Percentiles rank a stretch among this genome's conserved stretches.
phyloP scores from a whole-genome alignment of 1,140 invertebrate genomes.

The Episyrphus balteatus region DNA sequence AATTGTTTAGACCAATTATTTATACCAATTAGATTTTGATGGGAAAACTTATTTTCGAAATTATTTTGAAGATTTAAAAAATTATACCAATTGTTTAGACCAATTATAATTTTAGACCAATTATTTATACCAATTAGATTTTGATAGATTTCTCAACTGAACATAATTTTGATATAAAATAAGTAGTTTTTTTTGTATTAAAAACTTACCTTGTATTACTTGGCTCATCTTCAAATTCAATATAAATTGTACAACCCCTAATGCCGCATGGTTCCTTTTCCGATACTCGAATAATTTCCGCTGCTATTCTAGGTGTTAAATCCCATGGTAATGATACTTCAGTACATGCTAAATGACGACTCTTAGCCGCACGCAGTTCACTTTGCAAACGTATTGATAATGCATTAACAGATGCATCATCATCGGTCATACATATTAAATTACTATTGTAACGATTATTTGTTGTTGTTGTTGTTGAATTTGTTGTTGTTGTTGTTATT shows the following conservation, averaged over 20 bases:
- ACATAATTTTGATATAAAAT: too few relatives aligned
- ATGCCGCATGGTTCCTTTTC: slow-evolving; percentile 78
- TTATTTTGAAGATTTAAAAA: background rate
- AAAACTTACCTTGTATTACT: slow-evolving; percentile 43
- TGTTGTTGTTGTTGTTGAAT: slow-evolving; percentile 19
- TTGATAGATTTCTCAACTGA: too few relatives aligned
- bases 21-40: background rate
- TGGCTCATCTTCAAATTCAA: slow-evolving; percentile 59
- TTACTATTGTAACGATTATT: slow-evolving; percentile 1
- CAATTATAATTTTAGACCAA: too few relatives aligned
- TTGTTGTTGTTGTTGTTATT: slow-evolving; percentile 15
- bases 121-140: background rate
- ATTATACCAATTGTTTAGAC: background rate
- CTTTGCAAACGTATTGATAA: slow-evolving; percentile 60
- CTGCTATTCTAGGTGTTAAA: slow-evolving; percentile 59
- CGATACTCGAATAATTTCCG: slow-evolving; percentile 64
- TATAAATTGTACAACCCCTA: slow-evolving; percentile 61
- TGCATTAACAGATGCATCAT: slow-evolving; percentile 36
- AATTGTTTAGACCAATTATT: background rate
- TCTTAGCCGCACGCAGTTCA: slow-evolving; percentile 64
- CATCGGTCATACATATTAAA: slow-evolving; percentile 6
- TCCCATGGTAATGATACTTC: slow-evolving; percentile 71
- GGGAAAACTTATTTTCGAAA: too few relatives aligned
- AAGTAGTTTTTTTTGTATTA: too few relatives aligned
- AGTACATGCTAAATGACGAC: slow-evolving; percentile 61